Base-by-base conservation (phyloP, 2,797 vertebrate genomes). In the Gymnothorax javanicus region DNA sequence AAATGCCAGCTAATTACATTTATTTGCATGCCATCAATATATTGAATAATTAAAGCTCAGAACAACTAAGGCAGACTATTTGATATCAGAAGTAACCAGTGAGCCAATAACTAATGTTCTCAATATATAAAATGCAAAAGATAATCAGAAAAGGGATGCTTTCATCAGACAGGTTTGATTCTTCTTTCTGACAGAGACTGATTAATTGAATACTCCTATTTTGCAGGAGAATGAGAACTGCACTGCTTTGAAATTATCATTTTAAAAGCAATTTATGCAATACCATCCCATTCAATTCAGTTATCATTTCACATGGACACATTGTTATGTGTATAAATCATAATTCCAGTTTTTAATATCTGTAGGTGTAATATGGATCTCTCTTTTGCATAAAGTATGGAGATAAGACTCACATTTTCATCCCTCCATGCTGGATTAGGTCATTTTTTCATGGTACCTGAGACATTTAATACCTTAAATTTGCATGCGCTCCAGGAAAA, bases 401-500 rank as follows among this genome's bases (percentile, higher is more conserved):
- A 23, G 15, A 75, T 54, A 60, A 84, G 27, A 60, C n/a, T 62
- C 59, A 12, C 75, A 25, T 64, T 64, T 84, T 84, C 25, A 33
- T 64, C 83, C 17, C 23, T 62, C 60, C 58, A 83, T 13, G 60
- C 57, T 60, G 83, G 83, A 84, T 64, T 62, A 59, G 27, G 59
- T 33, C 4, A 7, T 50, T 83, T 83, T 9, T 27, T 67, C 8
- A n/a, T 67, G 8, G 62, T 23, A 83, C 23, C 58, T 25, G 12
- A 33, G 82, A 43, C 12, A 62, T 73, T 27, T 33, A 27, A 73
- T 62, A 17, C 57, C 27, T 83, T 25, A 60, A 58, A 83, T 83
- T 83, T 62, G 59, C 83, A 84, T 62, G 23, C 59, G 1, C 64
- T 84, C 50, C 59, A 83, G 17, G 13, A 58, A 57, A 54, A 83